Conservation (phyloP, 1,140 invertebrate genomes). For the Dysdera silvatica region DNA sequence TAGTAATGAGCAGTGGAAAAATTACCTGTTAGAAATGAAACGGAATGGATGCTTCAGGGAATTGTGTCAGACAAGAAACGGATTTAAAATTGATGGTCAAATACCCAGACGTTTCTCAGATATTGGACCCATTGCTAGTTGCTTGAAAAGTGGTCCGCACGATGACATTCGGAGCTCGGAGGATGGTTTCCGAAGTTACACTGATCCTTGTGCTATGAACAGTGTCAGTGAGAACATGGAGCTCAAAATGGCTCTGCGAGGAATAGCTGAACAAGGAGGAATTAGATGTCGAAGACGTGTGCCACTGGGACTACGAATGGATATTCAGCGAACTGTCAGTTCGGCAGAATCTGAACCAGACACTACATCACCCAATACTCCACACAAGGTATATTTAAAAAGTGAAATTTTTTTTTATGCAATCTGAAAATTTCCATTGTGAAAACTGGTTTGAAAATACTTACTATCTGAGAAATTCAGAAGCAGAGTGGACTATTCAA, state of each 20-base stretch:
- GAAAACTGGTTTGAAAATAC: too few relatives aligned
- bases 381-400: constrained; percentile 33
- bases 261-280: not conserved
- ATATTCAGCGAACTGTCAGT: constrained; percentile 32
- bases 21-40: not conserved
- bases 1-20: constrained; percentile 2
- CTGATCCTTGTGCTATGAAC: not conserved
- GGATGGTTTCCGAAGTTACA: constrained; percentile 1
- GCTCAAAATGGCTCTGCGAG: not conserved
- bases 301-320: constrained; percentile 36
- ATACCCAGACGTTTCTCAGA: constrained; percentile 15
- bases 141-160: not conserved
- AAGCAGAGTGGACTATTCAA: too few relatives aligned
- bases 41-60: not conserved
- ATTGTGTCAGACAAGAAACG: not conserved
- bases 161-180: not conserved
- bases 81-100: not conserved
- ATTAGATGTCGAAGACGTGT: not conserved
- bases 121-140: not conserved
- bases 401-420: constrained; percentile 7
- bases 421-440: too few relatives aligned
- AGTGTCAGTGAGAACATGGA: not conserved
- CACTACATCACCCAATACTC: constrained; percentile 32
- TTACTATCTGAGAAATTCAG: too few relatives aligned
- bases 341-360: constrained; percentile 40